Percentiles rank a stretch among this genome's conserved stretches.
Evolutionary conservation across 2,113 vertebrate genomes (phyloP).

Genomic region (Microtus ochrogaster): DNA sequence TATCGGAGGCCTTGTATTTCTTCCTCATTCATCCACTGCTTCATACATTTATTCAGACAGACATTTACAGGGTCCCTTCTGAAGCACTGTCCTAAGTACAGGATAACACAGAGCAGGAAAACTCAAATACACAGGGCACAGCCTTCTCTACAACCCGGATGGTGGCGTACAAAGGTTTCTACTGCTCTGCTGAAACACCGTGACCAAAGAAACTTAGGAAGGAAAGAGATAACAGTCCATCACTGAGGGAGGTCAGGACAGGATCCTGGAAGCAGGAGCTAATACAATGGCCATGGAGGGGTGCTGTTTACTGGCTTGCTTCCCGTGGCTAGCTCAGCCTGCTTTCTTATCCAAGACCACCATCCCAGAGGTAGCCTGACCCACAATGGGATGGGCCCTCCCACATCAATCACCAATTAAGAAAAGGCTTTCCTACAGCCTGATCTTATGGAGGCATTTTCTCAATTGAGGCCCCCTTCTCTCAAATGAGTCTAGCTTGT

Average conservation of each 20-base stretch:
- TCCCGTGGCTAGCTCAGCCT: neutral
- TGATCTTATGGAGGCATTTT: neutral
- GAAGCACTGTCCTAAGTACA: neutral
- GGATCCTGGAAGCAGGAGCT: neutral
- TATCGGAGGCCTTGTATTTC: neutral
- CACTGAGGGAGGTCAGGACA: neutral
- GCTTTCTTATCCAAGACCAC: neutral
- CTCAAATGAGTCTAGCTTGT: neutral
- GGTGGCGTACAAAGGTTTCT: neutral
- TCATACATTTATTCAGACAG: conserved; percentile 29
- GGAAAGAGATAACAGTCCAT: too few relatives aligned
- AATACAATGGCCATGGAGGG: neutral
- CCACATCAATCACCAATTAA: neutral
- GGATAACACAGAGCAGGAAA: neutral
- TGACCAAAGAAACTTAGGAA: neutral
- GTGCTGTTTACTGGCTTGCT: neutral
- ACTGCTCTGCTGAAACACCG: neutral
- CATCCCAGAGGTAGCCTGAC: neutral
- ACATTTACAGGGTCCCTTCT: neutral
- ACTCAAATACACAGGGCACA: neutral
- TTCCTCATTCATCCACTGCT: neutral
- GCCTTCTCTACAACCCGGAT: neutral
- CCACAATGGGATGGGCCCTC: neutral
- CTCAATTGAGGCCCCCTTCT: neutral
- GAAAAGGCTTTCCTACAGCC: neutral